Evolutionary conservation across 2,888 invertebrate species (phyloP).

Genomic region (Deroplatys truncata): DNA sequence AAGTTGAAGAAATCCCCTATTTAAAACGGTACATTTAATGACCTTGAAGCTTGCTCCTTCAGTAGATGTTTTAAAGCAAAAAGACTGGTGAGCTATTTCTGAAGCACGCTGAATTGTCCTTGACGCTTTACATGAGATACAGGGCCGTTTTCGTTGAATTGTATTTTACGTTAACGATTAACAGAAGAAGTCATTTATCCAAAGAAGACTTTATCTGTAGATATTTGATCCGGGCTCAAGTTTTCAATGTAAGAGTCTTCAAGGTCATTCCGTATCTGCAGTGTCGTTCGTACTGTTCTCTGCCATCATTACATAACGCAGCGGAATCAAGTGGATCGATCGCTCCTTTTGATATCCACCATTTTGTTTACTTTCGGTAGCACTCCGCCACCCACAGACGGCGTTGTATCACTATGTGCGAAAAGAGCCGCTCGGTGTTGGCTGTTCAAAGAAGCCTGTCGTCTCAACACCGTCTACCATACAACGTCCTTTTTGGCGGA

Average conservation of each 20-base stretch:
- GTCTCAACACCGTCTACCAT: neutral
- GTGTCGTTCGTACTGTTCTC: neutral
- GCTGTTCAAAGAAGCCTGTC: neutral
- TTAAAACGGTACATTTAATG: neutral
- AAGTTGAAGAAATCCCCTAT: neutral
- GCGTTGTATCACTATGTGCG: neutral
- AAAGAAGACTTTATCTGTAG: neutral
- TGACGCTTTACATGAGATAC: neutral
- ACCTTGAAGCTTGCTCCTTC: neutral
- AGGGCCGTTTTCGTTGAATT: neutral
- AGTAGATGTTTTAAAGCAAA: neutral
- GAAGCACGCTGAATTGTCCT: neutral
- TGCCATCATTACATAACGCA: constrained; percentile 11
- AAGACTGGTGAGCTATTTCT: neutral
- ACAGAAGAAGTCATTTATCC: neutral
- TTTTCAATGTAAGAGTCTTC: neutral
- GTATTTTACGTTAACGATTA: neutral
- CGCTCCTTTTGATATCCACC: constrained; percentile 13
- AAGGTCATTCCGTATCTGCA: constrained; percentile 12
- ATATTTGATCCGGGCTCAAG: neutral
- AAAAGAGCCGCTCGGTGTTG: neutral
- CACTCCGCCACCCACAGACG: neutral
- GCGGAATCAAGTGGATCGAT: constrained; percentile 20
- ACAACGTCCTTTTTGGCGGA: constrained; percentile 7
- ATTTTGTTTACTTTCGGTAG: constrained; percentile 8